Evolutionary conservation across 37 sponge, comb jelly and placozoan species (phyloP).

Genomic region (Beroe ovata): DNA sequence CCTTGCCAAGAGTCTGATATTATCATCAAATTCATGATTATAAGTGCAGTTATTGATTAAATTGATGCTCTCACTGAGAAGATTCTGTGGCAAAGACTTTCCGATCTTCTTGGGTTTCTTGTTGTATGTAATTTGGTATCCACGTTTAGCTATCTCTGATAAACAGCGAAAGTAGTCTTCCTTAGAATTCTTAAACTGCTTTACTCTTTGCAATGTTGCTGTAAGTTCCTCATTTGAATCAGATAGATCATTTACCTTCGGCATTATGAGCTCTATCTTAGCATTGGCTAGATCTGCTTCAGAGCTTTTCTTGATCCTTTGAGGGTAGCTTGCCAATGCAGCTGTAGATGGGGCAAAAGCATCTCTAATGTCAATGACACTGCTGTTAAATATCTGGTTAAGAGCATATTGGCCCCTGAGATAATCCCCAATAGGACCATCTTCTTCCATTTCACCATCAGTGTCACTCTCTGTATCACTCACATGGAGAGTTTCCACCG

Average conservation of each 20-base stretch:
- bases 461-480: conserved; percentile 40
- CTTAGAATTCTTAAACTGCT: neutral
- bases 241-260: neutral
- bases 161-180: conserved; percentile 10
- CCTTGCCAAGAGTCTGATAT: neutral
- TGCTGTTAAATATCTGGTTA: conserved; percentile 12
- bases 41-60: conserved; percentile 7
- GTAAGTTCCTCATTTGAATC: neutral
- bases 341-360: neutral
- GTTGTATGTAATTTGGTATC: neutral
- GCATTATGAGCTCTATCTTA: neutral
- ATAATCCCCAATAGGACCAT: conserved; percentile 16
- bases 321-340: neutral
- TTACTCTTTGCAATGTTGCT: neutral
- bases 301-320: conserved; percentile 26
- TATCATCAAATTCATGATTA: neutral
- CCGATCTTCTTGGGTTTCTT: conserved; percentile 25
- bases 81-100: neutral
- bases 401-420: conserved; percentile 38
- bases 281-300: neutral
- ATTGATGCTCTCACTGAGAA: conserved; percentile 11
- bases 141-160: neutral
- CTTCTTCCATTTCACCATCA: neutral
- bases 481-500: conserved; percentile 52
- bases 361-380: neutral